phyloP scores from a whole-genome alignment of 23 tunicate species.

The Oikopleura dioica region DNA sequence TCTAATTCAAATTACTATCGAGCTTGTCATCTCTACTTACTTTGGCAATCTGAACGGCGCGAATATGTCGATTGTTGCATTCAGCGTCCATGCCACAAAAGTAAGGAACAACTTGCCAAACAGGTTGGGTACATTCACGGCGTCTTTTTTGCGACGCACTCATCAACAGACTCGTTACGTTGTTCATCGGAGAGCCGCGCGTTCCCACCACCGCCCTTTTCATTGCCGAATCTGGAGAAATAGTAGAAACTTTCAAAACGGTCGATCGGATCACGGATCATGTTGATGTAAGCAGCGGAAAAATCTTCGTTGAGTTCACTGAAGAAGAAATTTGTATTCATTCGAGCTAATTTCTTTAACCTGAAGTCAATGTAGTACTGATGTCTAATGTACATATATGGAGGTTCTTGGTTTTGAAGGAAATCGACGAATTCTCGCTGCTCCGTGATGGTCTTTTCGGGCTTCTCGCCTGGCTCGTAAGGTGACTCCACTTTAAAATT shows the following conservation, averaged over 20 bases:
- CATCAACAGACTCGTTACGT: conserved; percentile 30
- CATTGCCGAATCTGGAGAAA: conserved; percentile 87
- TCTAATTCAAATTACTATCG: neutral
- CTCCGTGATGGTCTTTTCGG: conserved; percentile 29
- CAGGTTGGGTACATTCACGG: conserved; percentile 80
- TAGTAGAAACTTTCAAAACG: conserved; percentile 92
- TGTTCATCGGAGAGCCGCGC: neutral
- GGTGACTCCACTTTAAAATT: conserved; percentile 75
- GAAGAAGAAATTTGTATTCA: too few species aligned
- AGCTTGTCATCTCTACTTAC: neutral
- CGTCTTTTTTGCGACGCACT: conserved; percentile 57
- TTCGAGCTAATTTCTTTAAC: too few species aligned
- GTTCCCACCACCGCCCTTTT: conserved; percentile 14
- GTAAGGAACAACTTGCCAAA: conserved; percentile 97
- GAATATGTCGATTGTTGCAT: neutral
- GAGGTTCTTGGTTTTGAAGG: conserved; percentile 21
- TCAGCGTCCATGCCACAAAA: conserved; percentile 46
- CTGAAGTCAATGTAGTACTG: conserved; percentile 78
- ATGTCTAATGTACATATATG: conserved; percentile 69
- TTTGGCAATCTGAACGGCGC: neutral
- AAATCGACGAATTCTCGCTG: conserved; percentile 31
- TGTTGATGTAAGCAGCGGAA: conserved; percentile 37
- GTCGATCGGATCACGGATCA: conserved; percentile 82
- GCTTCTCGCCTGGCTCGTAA: conserved; percentile 77
- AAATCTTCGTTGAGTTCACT: conserved; percentile 2